These are phyloP conservation scores for Odontesthes bonariensis DNA, from an alignment of 2,113 vertebrate species.

Conservation along the genomic window DNA sequence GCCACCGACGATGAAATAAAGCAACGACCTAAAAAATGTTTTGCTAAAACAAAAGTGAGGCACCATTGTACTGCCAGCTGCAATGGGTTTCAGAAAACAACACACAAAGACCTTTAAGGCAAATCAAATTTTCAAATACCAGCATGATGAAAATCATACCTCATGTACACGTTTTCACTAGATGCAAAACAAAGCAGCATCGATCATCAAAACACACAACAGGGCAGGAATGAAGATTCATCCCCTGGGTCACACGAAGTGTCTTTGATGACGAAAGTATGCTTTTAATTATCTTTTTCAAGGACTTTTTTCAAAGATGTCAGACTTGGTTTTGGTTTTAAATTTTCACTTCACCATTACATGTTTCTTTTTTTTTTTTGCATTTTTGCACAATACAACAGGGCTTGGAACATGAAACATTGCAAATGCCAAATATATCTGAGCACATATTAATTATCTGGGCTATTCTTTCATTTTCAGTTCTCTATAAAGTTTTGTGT, in stretches of 20 bases:
- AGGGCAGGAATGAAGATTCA: constrained; percentile 10
- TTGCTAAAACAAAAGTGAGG: background rate
- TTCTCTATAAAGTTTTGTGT: background rate
- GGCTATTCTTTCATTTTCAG: background rate
- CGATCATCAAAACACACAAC: constrained; percentile 23
- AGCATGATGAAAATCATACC: constrained; percentile 54
- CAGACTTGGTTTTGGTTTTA: background rate
- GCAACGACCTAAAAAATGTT: background rate
- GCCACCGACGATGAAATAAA: constrained; percentile 10
- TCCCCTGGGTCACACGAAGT: constrained; percentile 30
- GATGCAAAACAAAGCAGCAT: constrained; percentile 27
- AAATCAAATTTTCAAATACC: constrained; percentile 45
- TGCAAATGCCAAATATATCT: constrained; percentile 53
- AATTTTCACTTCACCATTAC: background rate
- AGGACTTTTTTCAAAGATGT: background rate
- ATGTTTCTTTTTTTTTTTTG: background rate
- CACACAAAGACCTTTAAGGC: constrained; percentile 22
- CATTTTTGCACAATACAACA: background rate
- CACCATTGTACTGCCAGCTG: constrained; percentile 5
- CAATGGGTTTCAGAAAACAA: constrained; percentile 3
- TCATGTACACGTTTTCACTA: constrained; percentile 30
- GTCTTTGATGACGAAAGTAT: background rate
- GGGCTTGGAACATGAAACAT: constrained; percentile 35
- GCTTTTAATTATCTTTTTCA: constrained; percentile 12
- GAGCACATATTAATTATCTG: constrained; percentile 18